phyloP scores from a whole-genome alignment of 2,797 vertebrate genomes.

The Erithacus rubecula region DNA sequence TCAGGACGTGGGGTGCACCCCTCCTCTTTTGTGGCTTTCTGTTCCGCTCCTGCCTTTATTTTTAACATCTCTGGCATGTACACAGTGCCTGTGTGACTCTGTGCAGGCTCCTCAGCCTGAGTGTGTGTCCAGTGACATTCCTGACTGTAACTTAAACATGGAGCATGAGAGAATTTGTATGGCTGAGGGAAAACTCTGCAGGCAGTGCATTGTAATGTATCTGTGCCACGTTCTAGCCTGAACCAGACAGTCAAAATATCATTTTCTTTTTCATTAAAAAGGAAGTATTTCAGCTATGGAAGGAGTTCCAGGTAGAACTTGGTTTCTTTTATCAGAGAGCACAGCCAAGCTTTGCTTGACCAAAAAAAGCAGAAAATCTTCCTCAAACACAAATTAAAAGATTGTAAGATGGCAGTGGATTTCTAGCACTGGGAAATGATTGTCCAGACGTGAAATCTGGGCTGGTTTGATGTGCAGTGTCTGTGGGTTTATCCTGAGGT shows the following conservation, averaged over 20 bases:
- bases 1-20: not conserved
- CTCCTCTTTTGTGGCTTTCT: constrained; percentile 56
- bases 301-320: not conserved
- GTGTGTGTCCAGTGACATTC: not conserved
- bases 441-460: fast-evolving
- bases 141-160: not conserved
- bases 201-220: not conserved
- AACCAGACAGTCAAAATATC: not conserved
- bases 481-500: not conserved
- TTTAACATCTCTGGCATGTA: not conserved
- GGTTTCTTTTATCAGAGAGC: not conserved
- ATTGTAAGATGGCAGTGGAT: fast-evolving
- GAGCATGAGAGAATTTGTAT: fast-evolving
- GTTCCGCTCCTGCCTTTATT: constrained; percentile 46
- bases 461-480: not conserved
- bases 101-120: fast-evolving
- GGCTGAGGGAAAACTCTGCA: not conserved
- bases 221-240: not conserved
- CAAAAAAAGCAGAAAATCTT: not conserved
- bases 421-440: not conserved
- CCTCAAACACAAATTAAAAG: not conserved
- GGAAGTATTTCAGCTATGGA: not conserved
- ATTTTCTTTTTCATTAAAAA: not conserved
- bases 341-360: not conserved
- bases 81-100: not conserved